Conservation (phyloP, 1,140 invertebrate genomes). For the Eulimnadia texana region DNA sequence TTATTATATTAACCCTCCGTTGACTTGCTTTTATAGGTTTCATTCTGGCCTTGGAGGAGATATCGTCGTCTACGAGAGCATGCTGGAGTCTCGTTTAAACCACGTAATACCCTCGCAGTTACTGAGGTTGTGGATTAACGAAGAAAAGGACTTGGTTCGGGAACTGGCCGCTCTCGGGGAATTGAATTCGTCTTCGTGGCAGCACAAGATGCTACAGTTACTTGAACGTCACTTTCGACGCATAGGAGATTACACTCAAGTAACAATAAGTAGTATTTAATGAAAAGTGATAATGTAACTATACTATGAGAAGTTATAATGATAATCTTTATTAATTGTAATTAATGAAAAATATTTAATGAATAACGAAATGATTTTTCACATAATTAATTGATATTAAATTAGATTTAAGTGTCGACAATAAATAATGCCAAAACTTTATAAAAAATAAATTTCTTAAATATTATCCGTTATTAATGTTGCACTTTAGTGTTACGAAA, state of each 20-base stretch:
- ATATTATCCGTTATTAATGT: no score
- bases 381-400: no score
- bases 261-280: slow-evolving; percentile 44
- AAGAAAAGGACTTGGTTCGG: slow-evolving; percentile 77
- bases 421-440: no score
- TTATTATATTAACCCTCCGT: no score
- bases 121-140: slow-evolving; percentile 78
- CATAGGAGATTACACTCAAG: slow-evolving; percentile 72
- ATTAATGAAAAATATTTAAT: neutral
- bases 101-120: slow-evolving; percentile 76
- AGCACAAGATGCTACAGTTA: slow-evolving; percentile 60
- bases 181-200: slow-evolving; percentile 59
- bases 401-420: no score
- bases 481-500: no score
- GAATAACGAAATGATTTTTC: no score
- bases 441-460: no score
- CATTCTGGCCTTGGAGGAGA: slow-evolving; percentile 79
- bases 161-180: slow-evolving; percentile 79
- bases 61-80: slow-evolving; percentile 82
- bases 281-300: neutral
- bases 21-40: slow-evolving; percentile 55
- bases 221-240: slow-evolving; percentile 67
- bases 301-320: neutral
- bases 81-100: slow-evolving; percentile 76
- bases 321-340: neutral